These are phyloP conservation scores for Pangasianodon hypophthalmus DNA, from an alignment of 2,113 vertebrate genomes.

Conservation along the genomic window DNA sequence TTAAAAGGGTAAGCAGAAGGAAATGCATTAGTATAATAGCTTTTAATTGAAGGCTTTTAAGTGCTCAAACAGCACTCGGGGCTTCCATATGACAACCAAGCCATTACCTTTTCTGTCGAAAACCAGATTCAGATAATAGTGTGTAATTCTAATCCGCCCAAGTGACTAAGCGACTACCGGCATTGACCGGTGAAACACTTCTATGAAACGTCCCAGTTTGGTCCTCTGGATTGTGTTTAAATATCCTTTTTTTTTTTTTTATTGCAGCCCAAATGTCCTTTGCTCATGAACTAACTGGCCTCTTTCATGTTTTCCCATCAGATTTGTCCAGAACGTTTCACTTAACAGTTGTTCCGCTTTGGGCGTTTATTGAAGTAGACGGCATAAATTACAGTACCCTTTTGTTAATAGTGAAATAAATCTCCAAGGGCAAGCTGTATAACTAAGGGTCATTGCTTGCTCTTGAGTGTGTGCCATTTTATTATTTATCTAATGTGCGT, in stretches of 20 bases:
- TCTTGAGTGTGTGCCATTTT: constrained; percentile 1
- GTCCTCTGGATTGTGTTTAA: not conserved
- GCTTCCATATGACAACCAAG: not conserved
- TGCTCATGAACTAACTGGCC: not conserved
- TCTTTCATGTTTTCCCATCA: not conserved
- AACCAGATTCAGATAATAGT: constrained; percentile 31
- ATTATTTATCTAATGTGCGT: constrained; percentile 22
- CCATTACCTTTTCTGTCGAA: constrained; percentile 23
- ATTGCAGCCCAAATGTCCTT: not conserved
- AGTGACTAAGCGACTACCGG: not conserved
- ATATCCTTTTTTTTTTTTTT: not conserved
- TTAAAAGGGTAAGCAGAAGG: constrained; percentile 21
- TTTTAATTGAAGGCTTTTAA: constrained; percentile 44
- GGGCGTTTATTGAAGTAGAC: constrained; percentile 2
- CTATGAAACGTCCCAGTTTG: not conserved
- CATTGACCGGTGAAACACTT: not conserved
- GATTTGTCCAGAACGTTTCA: not conserved
- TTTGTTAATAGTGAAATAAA: not conserved
- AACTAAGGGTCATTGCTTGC: constrained; percentile 17
- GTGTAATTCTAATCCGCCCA: constrained; percentile 7
- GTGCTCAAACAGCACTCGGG: not conserved
- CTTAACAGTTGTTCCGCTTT: not conserved
- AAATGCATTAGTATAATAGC: constrained; percentile 37
- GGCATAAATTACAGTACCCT: not conserved
- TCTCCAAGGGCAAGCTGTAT: not conserved